Base-by-base conservation (phyloP, 2,113 vertebrate species). In the Mystacornis crossleyi region DNA sequence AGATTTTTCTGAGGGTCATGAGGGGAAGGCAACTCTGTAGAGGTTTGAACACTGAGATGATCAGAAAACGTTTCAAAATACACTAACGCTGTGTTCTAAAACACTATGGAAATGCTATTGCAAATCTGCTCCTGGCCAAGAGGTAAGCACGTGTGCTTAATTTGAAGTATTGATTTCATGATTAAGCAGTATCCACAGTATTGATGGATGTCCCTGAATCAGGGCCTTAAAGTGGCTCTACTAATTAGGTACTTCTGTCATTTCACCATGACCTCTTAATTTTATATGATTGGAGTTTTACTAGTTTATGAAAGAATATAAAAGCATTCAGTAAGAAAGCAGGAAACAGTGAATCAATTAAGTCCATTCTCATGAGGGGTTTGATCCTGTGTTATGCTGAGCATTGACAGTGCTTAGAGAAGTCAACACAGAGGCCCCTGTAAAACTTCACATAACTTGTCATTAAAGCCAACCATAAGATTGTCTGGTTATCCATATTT, bases 161-260 rank as follows among this genome's bases (percentile, higher is more conserved):
- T 84, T 71, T 95, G 38, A 87, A 75, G 34, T 85, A 96, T 94
- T 65, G 92, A 97, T 90, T 91, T 89, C 47, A 95, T 91, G 89
- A 94, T 95, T 93, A 94, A 95, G 93, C 72, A 89, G 51, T 86
- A 93, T 95, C 26, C 60, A 81, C 67, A 73, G 24, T 95, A 97
- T 95, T 95, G 90, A 90, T 43, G 74, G 54, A 55, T 83, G 55
- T 92, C 67, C 64, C 72, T 84, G 86, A 95, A 84, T 95, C 55
- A 67, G 51, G 55, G 38, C 38, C 72, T 77, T 86, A 81, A 91
- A 92, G 51, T 85, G 40, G 66, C 33, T 93, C 62, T 65, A 85
- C 54, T 82, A 97, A 95, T 96, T 95, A 97, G 66, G 79, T 92
- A 20, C 26, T 96, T 88, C 8, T 40, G 82, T 67, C 45, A 50